These are phyloP conservation scores for Agonum fuliginosum DNA, from an alignment of 2,888 invertebrate species.

Conservation along the genomic window DNA sequence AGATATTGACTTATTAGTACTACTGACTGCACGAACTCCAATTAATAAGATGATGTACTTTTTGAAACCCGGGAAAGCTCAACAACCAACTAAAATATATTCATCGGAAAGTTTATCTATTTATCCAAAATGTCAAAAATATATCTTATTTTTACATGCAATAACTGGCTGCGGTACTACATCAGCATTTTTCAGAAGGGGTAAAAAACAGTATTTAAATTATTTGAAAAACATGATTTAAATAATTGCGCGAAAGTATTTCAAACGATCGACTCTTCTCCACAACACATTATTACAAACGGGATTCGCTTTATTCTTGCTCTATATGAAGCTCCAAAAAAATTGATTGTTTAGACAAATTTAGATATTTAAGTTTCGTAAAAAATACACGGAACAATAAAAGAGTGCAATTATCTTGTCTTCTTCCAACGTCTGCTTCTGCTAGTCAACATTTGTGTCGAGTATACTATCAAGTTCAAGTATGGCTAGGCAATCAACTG, in stretches of 20 bases:
- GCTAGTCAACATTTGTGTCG: conserved; percentile 66
- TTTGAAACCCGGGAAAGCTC: conserved; percentile 65
- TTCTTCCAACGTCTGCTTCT: conserved; percentile 64
- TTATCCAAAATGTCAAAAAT: conserved; percentile 61
- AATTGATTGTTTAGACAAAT: conserved; percentile 63
- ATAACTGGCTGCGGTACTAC: conserved; percentile 43
- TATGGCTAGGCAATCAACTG: conserved; percentile 63
- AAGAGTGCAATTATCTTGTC: conserved; percentile 62
- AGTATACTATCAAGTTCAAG: conserved; percentile 65
- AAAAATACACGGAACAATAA: conserved; percentile 63
- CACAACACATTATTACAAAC: conserved; percentile 62
- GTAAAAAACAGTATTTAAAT: conserved; percentile 55
- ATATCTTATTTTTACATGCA: conserved; percentile 57
- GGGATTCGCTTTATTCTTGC: conserved; percentile 66
- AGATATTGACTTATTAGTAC: conserved; percentile 65
- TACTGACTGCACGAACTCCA: conserved; percentile 64
- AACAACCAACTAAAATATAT: too few relatives aligned
- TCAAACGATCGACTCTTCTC: conserved; percentile 63
- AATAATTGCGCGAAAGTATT: conserved; percentile 60
- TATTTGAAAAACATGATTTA: conserved; percentile 58
- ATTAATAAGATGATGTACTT: conserved; percentile 63
- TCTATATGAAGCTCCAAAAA: conserved; percentile 65
- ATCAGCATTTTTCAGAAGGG: conserved; percentile 62
- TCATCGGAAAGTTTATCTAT: conserved; percentile 63
- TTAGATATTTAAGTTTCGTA: conserved; percentile 64